Evolutionary conservation across 35 echinoderm and acorn worm species (phyloP).

Genomic region (Lytechinus variegatus): DNA sequence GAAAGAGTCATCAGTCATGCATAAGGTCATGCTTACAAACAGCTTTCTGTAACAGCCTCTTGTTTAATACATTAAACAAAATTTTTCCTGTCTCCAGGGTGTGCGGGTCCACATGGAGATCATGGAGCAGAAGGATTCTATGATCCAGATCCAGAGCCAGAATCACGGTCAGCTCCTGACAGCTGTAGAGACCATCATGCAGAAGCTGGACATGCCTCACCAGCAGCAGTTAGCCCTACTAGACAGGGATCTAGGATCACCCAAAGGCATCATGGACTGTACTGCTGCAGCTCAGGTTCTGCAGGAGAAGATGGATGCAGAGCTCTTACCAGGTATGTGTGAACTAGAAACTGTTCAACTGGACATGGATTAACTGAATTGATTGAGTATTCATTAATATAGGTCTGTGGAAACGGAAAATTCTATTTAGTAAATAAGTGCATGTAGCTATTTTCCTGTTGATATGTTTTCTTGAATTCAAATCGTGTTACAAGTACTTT

Average conservation of each 20-base stretch:
- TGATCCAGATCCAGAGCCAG: conserved; percentile 97
- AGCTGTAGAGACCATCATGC: conserved; percentile 67
- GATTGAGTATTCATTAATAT: no score
- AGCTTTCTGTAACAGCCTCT: no score
- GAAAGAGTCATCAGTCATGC: no score
- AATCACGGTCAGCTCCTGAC: conserved; percentile 77
- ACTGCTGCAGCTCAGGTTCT: conserved; percentile 78
- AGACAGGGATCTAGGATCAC: conserved; percentile 60
- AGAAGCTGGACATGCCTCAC: conserved; percentile 79
- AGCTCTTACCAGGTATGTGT: conserved; percentile 67
- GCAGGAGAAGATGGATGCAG: conserved; percentile 84
- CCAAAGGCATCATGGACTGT: conserved; percentile 86
- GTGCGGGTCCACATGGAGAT: conserved; percentile 91
- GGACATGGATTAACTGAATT: no score
- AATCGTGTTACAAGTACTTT: no score
- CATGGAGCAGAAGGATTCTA: conserved; percentile 98
- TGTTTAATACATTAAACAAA: no score
- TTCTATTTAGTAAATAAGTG: no score
- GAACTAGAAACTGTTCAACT: no score
- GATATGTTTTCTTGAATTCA: no score
- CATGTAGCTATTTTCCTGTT: no score
- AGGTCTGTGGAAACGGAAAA: no score
- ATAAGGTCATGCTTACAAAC: no score
- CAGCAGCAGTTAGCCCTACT: conserved; percentile 72
- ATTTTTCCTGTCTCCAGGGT: conserved; percentile 54